Conservation (phyloP, 1,140 invertebrate species). For the Capitella teleta region DNA sequence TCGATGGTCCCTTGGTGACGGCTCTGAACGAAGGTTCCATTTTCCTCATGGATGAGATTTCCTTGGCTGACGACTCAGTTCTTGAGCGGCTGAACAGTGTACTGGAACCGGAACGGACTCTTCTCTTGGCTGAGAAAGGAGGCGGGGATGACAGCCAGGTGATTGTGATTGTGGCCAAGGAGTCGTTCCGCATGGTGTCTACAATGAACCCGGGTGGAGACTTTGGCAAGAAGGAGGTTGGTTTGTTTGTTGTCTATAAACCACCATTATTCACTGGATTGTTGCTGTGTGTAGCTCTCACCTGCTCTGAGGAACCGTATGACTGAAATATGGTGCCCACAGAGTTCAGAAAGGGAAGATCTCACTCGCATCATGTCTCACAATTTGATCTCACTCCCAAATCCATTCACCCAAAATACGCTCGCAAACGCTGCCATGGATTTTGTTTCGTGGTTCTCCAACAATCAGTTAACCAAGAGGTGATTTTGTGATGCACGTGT, state of each 20-base stretch:
- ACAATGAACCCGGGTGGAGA: constrained; percentile 99
- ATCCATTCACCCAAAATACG: constrained; percentile 48
- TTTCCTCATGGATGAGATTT: constrained; percentile 98
- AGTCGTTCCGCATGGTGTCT: constrained; percentile 80
- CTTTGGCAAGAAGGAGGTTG: constrained; percentile 94
- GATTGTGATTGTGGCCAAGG: constrained; percentile 50
- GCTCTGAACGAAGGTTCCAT: constrained; percentile 78
- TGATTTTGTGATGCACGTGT: constrained; percentile 17
- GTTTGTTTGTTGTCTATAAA: background rate
- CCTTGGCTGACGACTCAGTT: constrained; percentile 95
- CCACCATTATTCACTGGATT: background rate
- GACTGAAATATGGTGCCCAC: constrained; percentile 97
- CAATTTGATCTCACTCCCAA: constrained; percentile 52
- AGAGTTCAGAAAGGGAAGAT: constrained; percentile 56
- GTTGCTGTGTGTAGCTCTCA: constrained; percentile 56
- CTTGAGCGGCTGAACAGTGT: constrained; percentile 94
- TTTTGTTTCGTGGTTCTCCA: constrained; percentile 68
- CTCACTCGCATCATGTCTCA: constrained; percentile 66
- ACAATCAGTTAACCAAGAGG: constrained; percentile 57
- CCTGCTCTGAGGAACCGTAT: constrained; percentile 94
- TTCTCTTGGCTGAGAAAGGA: constrained; percentile 79
- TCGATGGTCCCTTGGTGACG: constrained; percentile 85
- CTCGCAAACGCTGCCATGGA: constrained; percentile 54
- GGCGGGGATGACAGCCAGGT: constrained; percentile 18
- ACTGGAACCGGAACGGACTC: constrained; percentile 80